Conservation (phyloP, 2,888 invertebrate genomes). For the Laothoe populi region DNA sequence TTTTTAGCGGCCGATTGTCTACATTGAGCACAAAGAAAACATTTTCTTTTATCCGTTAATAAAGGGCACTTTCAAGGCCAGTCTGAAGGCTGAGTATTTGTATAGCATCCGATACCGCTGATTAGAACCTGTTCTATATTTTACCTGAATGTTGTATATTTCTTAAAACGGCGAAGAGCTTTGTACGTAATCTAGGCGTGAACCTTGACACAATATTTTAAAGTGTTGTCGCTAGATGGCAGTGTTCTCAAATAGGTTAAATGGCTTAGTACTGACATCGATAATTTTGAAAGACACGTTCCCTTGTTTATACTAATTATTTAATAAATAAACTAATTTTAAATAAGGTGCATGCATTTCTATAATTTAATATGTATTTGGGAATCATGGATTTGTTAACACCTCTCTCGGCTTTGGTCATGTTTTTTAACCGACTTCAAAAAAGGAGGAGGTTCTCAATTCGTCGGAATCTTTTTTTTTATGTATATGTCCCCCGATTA, state of each 20-base stretch:
- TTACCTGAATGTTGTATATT: conserved; percentile 2
- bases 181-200: neutral
- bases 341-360: no score
- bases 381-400: no score
- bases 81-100: conserved; percentile 56
- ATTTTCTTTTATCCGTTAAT: conserved; percentile 67
- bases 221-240: conserved; percentile 42
- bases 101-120: conserved; percentile 64
- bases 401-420: no score
- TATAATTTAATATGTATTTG: no score
- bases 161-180: neutral
- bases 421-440: no score
- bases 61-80: conserved; percentile 72
- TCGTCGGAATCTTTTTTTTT: no score
- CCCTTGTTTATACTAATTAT: no score
- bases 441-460: no score
- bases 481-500: no score
- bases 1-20: conserved; percentile 43
- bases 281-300: no score
- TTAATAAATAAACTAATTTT: no score
- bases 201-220: conserved; percentile 28
- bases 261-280: no score
- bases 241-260: conserved; percentile 27
- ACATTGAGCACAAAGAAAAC: conserved; percentile 59
- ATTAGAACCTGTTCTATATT: conserved; percentile 53